phyloP scores from a whole-genome alignment of 2,113 vertebrate species.

The Turdus rufiventris region DNA sequence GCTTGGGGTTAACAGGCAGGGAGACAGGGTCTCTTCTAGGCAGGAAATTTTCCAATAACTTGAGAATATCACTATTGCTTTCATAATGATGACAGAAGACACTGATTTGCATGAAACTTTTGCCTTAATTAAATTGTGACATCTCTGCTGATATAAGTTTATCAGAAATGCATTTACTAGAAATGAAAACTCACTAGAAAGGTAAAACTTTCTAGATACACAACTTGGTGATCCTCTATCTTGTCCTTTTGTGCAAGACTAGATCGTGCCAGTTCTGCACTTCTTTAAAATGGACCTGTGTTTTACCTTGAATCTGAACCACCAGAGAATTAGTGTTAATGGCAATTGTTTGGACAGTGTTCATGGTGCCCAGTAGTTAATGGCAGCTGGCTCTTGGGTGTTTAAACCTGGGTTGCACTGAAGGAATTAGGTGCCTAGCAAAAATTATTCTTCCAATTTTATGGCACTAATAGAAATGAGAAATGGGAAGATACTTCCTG shows the following conservation, averaged over 20 bases:
- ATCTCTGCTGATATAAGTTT: background rate
- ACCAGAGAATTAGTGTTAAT: background rate
- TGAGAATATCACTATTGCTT: background rate
- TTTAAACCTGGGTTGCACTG: background rate
- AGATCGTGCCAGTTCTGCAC: background rate
- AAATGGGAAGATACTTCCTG: background rate
- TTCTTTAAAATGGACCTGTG: background rate
- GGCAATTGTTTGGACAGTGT: background rate
- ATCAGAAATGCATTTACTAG: background rate
- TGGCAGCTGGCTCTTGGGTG: background rate
- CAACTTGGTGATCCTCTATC: background rate
- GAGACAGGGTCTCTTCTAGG: background rate
- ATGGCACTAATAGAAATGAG: fast-evolving
- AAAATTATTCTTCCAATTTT: background rate
- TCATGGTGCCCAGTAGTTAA: background rate
- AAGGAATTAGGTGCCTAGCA: background rate
- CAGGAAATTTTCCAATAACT: background rate
- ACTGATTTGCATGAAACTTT: background rate
- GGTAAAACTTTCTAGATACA: background rate
- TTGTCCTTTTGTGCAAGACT: background rate
- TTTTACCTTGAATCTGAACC: background rate
- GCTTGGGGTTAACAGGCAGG: background rate
- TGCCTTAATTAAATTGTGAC: background rate
- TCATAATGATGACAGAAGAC: background rate
- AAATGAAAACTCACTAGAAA: background rate